Base-by-base conservation (phyloP, 2,797 vertebrate genomes). In the Lutjanus campechanus region DNA sequence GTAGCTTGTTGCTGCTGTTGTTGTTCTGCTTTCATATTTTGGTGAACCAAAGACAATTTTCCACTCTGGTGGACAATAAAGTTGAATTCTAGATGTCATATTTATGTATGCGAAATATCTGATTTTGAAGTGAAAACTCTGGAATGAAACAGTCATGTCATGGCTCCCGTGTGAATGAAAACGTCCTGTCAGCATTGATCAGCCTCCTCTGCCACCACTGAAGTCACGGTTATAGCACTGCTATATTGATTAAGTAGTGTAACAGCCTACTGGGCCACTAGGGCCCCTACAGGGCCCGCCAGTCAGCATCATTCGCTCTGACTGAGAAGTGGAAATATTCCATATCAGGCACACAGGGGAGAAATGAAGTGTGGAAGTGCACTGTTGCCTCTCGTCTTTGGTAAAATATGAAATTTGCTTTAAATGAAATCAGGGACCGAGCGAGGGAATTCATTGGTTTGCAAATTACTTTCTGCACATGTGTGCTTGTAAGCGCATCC, bases 211-310 rank as follows among this genome's bases (percentile, higher is more conserved):
- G 41, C 49, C 2, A 5, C 44, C 64, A n/a, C 58, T 64, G 49
- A 64, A 77, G 71, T 86, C 89, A 76, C 53, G 77, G 81, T 62
- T 85, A 64, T 85, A 66, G 71, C 77, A 55, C 66, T 66, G 69
- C 74, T 62, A 7, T 85, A 89, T 88, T 82, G 78, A 89, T 91
- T 83, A 84, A 56, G 63, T 46, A 49, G 22, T 76, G 82, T 77
- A 81, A 62, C 73, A 73, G 77, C 79, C 83, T 62, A 78, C 78
- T 64, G 75, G 75, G 59, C 56, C 77, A 46, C 63, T 19, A 8
- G 71, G 71, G 41, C 65, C 69, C 82, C 83, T 74, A 2, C 67
- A 79, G 79, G 67, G 69, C 51, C 85, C 54, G 75, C 75, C 85
- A 81, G 69, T 87, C 88, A 83, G 76, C 68, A 78, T 85, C 44